Percentiles rank a stretch among this genome's conserved stretches.
These are phyloP conservation scores for Neodiprion pinetum DNA, from an alignment of 1,140 invertebrate genomes.

Conservation along the genomic window DNA sequence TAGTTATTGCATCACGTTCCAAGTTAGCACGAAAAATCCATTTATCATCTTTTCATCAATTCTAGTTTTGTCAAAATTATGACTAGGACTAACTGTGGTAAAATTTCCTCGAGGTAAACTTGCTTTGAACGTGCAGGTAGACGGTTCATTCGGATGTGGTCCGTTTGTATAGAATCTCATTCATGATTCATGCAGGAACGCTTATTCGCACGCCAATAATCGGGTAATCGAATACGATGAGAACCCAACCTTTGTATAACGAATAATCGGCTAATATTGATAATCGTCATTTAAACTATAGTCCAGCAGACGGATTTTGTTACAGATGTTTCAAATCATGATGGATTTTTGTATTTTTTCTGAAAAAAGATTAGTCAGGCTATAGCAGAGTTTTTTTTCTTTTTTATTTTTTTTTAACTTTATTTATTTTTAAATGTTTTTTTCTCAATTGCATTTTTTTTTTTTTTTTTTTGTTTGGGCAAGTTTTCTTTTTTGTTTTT, in stretches of 20 bases:
- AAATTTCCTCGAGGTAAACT: not conserved
- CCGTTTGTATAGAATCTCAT: not conserved
- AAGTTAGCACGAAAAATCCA: not conserved
- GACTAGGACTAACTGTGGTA: not conserved
- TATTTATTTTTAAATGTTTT: not conserved
- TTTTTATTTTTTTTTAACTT: not conserved
- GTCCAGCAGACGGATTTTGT: constrained; percentile 37
- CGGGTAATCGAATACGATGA: not conserved
- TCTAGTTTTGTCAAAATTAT: not conserved
- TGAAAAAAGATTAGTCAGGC: constrained; percentile 51
- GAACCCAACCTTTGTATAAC: not conserved
- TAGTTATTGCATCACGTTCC: not conserved
- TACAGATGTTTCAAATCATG: constrained; percentile 58
- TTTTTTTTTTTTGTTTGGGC: constrained; percentile 4
- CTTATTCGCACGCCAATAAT: no score
- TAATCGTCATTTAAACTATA: constrained; percentile 36
- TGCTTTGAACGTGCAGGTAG: not conserved
- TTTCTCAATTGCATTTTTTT: constrained; percentile 16
- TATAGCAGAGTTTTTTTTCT: constrained; percentile 32
- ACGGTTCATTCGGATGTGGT: not conserved
- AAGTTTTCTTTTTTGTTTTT: no score
- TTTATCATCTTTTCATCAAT: not conserved
- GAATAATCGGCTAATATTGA: constrained; percentile 26
- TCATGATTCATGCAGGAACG: not conserved
- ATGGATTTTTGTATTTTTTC: constrained; percentile 50